Evolutionary conservation across 2,113 vertebrate genomes (phyloP).

Genomic region (Trematomus loennbergii): DNA sequence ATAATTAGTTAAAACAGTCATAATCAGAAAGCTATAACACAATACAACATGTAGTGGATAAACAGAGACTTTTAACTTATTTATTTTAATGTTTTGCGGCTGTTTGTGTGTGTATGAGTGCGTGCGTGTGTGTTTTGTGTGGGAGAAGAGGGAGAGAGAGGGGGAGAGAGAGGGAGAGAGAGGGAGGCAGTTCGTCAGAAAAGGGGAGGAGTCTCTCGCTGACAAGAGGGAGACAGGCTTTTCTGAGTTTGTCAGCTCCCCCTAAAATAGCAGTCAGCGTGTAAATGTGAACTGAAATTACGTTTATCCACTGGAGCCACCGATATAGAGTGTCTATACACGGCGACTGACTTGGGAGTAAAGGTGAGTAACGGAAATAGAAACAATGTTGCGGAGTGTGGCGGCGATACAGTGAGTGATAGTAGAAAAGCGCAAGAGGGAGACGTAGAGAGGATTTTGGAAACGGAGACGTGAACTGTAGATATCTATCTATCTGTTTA

Average conservation of each 20-base stretch:
- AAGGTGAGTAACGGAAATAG: slow-evolving; percentile 88
- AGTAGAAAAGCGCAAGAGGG: slow-evolving; percentile 74
- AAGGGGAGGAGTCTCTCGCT: slow-evolving; percentile 81
- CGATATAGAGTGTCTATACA: slow-evolving; percentile 85
- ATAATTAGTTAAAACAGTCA: not conserved
- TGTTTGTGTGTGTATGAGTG: not conserved
- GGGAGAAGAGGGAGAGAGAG: slow-evolving; percentile 2
- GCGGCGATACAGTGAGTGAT: slow-evolving; percentile 58
- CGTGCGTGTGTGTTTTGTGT: not conserved
- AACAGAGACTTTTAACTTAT: slow-evolving; percentile 8
- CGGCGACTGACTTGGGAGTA: slow-evolving; percentile 80
- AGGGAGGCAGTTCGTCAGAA: slow-evolving; percentile 62
- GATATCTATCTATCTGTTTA: slow-evolving; percentile 2
- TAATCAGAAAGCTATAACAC: too few relatives aligned
- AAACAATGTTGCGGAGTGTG: slow-evolving; percentile 79
- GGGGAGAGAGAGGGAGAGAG: slow-evolving; percentile 15
- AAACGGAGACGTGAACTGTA: slow-evolving; percentile 38
- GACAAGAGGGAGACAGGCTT: slow-evolving; percentile 85
- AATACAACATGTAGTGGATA: too few relatives aligned
- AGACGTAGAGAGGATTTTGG: slow-evolving; percentile 74
- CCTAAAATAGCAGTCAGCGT: slow-evolving; percentile 87
- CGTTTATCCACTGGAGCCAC: slow-evolving; percentile 83
- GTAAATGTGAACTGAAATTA: slow-evolving; percentile 86
- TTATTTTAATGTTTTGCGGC: slow-evolving; percentile 43
- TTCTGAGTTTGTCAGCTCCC: slow-evolving; percentile 87